A percentile compares a stretch with the other conserved stretches of the same genome.
These are phyloP conservation scores for Pentalonia nigronervosa DNA, from an alignment of 1,140 invertebrate species.

Conservation along the genomic window DNA sequence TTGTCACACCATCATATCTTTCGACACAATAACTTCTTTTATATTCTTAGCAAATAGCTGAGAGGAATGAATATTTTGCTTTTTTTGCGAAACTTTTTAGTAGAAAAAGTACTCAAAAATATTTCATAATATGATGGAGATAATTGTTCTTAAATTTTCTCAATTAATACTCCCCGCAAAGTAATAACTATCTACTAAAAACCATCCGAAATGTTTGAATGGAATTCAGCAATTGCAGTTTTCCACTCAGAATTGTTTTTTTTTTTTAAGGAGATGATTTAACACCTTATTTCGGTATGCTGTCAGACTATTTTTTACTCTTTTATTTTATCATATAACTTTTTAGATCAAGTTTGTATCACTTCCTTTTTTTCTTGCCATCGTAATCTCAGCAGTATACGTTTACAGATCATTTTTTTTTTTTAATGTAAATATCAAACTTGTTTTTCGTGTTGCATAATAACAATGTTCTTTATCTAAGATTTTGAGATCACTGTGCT, in stretches of 20 bases:
- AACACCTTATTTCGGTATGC: background rate
- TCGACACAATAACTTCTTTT: background rate
- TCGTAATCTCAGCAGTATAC: background rate
- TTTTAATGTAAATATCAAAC: background rate
- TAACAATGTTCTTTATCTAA: background rate
- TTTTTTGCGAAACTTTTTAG: background rate
- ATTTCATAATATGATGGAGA: background rate
- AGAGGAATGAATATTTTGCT: background rate
- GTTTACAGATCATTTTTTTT: background rate
- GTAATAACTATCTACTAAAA: background rate
- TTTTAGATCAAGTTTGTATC: background rate
- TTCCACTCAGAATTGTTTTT: background rate
- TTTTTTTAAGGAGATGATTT: background rate
- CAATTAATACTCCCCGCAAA: background rate
- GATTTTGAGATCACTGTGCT: background rate
- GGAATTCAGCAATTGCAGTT: background rate
- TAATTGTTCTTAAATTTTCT: background rate
- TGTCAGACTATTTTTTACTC: background rate
- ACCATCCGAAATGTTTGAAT: background rate
- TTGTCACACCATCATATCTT: background rate
- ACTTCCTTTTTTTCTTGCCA: background rate
- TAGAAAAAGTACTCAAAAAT: background rate
- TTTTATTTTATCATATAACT: background rate
- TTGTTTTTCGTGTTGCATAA: background rate
- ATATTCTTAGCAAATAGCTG: background rate